phyloP scores from a whole-genome alignment of 2,888 invertebrate genomes.

The Listrodromus nycthemerus region DNA sequence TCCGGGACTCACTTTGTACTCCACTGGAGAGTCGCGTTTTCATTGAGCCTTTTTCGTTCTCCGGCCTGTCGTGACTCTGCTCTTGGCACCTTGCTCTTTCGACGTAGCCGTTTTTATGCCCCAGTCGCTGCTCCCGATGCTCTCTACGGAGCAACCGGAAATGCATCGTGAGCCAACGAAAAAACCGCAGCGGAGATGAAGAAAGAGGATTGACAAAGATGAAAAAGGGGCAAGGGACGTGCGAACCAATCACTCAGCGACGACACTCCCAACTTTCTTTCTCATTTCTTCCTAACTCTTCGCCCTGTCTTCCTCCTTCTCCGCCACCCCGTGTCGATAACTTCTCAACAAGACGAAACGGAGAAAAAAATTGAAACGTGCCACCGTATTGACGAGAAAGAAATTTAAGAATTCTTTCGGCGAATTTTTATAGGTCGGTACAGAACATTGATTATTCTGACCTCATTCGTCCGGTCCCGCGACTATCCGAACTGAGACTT shows the following conservation, averaged over 20 bases:
- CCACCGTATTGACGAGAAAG: no score
- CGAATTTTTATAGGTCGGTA: no score
- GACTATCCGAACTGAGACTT: no score
- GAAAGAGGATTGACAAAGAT: conserved; percentile 13
- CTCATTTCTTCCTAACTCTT: conserved; percentile 17
- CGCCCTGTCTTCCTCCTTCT: neutral
- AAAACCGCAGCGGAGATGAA: neutral
- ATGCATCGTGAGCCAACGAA: conserved; percentile 9
- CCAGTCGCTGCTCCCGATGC: conserved; percentile 1
- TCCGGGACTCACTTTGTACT: conserved; percentile 10
- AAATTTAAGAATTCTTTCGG: no score
- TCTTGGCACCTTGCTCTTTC: conserved; percentile 45
- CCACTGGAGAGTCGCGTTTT: conserved; percentile 36
- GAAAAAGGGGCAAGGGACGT: neutral
- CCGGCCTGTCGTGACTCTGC: conserved; percentile 4
- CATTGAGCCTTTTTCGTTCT: conserved; percentile 40
- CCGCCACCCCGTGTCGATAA: neutral
- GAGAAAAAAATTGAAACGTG: neutral
- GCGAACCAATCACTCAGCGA: conserved; percentile 30
- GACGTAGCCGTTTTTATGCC: conserved; percentile 53
- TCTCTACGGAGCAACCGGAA: conserved; percentile 5
- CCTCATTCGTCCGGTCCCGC: no score
- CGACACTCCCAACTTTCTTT: conserved; percentile 30
- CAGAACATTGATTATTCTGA: no score
- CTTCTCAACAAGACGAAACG: neutral